phyloP scores from a whole-genome alignment of 2,888 invertebrate species.

The Drosophila helvetica region DNA sequence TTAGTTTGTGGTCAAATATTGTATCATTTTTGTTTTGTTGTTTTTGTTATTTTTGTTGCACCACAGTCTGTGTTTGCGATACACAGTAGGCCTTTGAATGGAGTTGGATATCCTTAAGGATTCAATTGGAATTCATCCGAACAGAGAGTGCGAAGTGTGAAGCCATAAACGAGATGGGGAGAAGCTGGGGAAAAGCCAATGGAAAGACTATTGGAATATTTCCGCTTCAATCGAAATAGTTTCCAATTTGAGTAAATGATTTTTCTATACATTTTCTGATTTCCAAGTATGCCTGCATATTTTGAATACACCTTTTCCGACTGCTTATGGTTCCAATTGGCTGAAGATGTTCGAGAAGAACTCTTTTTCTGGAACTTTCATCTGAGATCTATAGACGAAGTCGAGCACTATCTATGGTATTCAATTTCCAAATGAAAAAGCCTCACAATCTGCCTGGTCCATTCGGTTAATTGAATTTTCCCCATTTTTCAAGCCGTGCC shows the following conservation, averaged over 20 bases:
- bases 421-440: no score
- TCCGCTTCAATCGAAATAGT: background rate
- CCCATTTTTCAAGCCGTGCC: background rate
- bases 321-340: no score
- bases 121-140: background rate
- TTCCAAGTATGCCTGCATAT: no score
- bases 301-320: no score
- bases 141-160: background rate
- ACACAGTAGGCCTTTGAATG: background rate
- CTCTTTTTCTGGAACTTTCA: background rate
- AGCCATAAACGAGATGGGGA: background rate
- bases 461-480: background rate
- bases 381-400: background rate
- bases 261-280: no score
- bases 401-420: no score
- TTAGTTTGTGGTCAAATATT: constrained; percentile 68
- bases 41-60: constrained; percentile 8
- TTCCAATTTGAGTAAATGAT: background rate
- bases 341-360: no score
- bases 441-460: background rate
- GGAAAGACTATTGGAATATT: background rate
- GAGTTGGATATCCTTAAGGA: background rate
- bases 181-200: no score
- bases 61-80: constrained; percentile 2
- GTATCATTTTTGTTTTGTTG: constrained; percentile 40